Base-by-base conservation (phyloP, 37 sponge, comb jelly and placozoan genomes). In the Lycopodina hypogea region DNA sequence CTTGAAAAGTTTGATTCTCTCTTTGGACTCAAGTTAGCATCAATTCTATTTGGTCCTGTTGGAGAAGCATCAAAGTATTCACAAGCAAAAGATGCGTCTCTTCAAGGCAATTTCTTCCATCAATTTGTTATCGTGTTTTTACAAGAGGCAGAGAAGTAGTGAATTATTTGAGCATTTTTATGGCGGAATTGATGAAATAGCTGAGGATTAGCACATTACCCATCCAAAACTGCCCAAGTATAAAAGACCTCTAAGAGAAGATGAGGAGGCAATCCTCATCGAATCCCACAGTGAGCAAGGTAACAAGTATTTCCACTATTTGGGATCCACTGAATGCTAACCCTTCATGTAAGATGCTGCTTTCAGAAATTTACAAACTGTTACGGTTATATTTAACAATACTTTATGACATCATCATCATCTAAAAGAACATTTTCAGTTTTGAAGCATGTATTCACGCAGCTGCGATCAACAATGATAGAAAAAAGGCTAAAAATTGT, bases 401-500 rank as follows among this genome's bases (percentile, higher is more conserved):
- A n/a, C n/a, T n/a, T 81, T 15, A 42, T 80, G 29, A 86, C 75
- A 51, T 52, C 87, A 56, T 71, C 86, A 28, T 79, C 86, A 61
- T 62, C 86, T 42, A 79, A 85, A 69, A 56, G 86, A 79, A 69
- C 86, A 72, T 85, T 85, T 70, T 78, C 86, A 18, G 62, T 36
- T 32, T 28, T 85, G 42, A 56, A 79, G 24, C 72, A 72, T 2
- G 48, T 85, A 36, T 48, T 68, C 24, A 55, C 62, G 11, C 78
- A 71, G 12, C 42, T 84, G 28, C 39, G 84, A 38, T 77, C 78
- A 21, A 68, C 85, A 23, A 82, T 82, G 83, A 74, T 68, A 9
- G 77, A 83, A 38, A 8, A 83, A 30, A 24, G 76, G 1, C 34
- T 61, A n/a, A 83, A 83, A n/a, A n/a, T n/a, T n/a, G n/a, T n/a